Conservation (phyloP, 35 echinoderm and acorn worm genomes). For the Antedon bifida region DNA sequence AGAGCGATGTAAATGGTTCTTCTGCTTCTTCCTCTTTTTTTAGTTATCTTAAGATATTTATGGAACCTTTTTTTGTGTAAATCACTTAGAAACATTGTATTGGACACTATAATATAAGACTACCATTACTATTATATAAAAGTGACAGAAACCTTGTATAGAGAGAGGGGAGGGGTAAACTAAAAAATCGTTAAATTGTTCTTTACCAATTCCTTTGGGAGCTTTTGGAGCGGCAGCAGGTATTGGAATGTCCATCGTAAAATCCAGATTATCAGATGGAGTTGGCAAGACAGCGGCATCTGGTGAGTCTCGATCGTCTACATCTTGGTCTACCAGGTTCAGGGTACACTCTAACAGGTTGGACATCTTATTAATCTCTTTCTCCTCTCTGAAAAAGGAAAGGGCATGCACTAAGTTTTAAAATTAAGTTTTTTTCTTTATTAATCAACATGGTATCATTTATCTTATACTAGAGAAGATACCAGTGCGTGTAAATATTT, state of each 20-base stretch:
- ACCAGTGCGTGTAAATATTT: too few relatives aligned
- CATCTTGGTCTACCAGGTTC: conserved; percentile 28
- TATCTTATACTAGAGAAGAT: too few relatives aligned
- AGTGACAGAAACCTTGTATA: too few relatives aligned
- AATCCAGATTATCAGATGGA: conserved; percentile 9
- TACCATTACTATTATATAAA: too few relatives aligned
- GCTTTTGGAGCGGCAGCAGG: conserved; percentile 82
- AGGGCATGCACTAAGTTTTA: too few relatives aligned
- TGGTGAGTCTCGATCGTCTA: conserved; percentile 30
- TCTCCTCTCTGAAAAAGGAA: conserved; percentile 38
- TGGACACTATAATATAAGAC: too few relatives aligned
- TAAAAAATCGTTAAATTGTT: background rate
- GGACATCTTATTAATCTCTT: conserved; percentile 84
- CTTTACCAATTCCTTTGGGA: conserved; percentile 82
- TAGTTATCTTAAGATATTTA: too few relatives aligned
- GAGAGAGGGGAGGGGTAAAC: too few relatives aligned
- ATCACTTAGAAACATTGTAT: too few relatives aligned
- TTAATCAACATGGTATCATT: background rate
- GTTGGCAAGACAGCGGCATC: conserved; percentile 9
- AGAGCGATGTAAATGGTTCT: too few relatives aligned
- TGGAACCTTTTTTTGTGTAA: too few relatives aligned
- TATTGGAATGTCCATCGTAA: conserved; percentile 49
- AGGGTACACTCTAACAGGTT: conserved; percentile 72
- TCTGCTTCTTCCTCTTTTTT: too few relatives aligned
- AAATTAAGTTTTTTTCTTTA: background rate